Conservation (phyloP, 2,888 invertebrate genomes). For the Ceriagrion tenellum region DNA sequence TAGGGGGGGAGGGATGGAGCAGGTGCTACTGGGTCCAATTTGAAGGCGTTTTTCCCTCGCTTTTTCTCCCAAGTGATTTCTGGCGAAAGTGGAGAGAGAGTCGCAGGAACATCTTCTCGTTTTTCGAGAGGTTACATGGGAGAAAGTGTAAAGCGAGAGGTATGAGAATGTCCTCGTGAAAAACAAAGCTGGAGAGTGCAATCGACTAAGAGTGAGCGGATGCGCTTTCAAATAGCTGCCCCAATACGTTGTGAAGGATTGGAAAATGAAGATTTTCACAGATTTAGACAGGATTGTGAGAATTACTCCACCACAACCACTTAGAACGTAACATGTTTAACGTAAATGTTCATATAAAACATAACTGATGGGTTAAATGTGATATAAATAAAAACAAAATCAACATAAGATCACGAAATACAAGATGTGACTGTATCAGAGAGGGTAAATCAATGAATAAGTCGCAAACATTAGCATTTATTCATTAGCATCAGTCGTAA, state of each 20-base stretch:
- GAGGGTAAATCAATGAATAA: too few species aligned
- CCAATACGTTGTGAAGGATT: not conserved
- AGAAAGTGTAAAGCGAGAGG: not conserved
- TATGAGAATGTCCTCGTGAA: not conserved
- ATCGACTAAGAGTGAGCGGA: not conserved
- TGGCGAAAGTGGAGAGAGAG: not conserved
- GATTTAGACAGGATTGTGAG: too few species aligned
- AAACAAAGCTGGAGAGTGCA: not conserved
- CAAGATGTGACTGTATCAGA: too few species aligned
- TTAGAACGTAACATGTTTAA: not conserved
- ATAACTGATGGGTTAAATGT: not conserved
- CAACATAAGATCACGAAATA: too few species aligned
- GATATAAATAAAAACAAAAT: too few species aligned
- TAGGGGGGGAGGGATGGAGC: not conserved
- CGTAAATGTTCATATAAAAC: not conserved
- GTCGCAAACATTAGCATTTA: too few species aligned
- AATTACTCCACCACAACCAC: not conserved
- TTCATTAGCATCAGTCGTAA: too few species aligned
- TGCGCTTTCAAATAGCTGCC: not conserved
- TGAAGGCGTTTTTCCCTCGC: slow-evolving; percentile 12
- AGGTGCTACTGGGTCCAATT: slow-evolving; percentile 42
- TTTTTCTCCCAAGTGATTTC: slow-evolving; percentile 52
- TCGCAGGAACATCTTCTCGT: not conserved
- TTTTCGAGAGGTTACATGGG: not conserved
- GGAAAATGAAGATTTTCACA: too few species aligned